Evolutionary conservation across 2,888 invertebrate species (phyloP), one percentile per base, ranked within the genome.

Genomic region (Slavum lentiscoides): DNA sequence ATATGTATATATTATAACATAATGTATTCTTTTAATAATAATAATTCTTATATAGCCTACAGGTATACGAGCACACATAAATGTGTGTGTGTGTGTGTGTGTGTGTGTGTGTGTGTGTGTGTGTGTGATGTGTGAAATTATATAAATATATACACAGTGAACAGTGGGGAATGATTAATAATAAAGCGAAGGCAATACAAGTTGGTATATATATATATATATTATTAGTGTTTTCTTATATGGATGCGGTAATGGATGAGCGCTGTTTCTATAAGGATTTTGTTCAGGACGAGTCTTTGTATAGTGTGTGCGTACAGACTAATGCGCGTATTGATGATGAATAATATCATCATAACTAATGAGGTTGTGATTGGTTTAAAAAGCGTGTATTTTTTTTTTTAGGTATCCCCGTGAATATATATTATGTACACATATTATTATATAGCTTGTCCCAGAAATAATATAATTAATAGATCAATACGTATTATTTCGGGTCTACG

Each of bases 401-500:
- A 30, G 1, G 4, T 30, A 30, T 30, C 1, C 30, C 30, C 30
- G 30, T 30, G 30, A 30, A 30, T n/a, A n/a, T n/a, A n/a, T n/a
- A n/a, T n/a, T n/a, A n/a, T 30, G 30, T 30, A 30, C 30, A 30
- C 17, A n/a, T 11, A 13, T n/a, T 11, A 67, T n/a, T 21, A 15
- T 43, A 7, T 13, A 8, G 19, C 43, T 49, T 21, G 43, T 15
- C 15, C 49, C 4, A 15, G 9, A 23, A 68, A 68, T 58, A 17
- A 66, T 66, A 66, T 66, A 66, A 66, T 23, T 21, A 15, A 49
- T 49, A 49, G 21, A 49, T 23, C 17, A 17, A 67, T 67, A 67
- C 8, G 9, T 43, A 43, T 43, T 15, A 67, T 67, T 67, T 43
- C 4, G 37, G 6, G 30, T 30, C 30, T 30, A 2, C 30, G 30